phyloP scores from a whole-genome alignment of 1,140 invertebrate species.

The Holotrichia oblita region DNA sequence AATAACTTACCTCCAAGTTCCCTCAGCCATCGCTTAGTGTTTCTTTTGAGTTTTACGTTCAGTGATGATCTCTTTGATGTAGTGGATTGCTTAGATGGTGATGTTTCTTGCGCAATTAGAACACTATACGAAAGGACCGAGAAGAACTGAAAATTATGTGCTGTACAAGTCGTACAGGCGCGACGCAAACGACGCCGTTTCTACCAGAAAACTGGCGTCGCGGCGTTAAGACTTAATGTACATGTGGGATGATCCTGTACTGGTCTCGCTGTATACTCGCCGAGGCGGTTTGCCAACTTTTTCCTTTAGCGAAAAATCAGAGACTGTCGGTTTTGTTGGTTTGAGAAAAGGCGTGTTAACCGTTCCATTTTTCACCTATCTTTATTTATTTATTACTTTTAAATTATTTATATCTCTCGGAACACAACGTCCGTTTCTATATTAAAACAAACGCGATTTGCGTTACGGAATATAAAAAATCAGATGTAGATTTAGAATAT shows the following conservation, averaged over 20 bases:
- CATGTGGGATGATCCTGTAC: not conserved
- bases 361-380: constrained; percentile 19
- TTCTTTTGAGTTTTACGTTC: not conserved
- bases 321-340: not conserved
- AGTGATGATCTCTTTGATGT: not conserved
- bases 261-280: not conserved
- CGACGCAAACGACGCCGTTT: constrained; percentile 27
- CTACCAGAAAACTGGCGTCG: constrained; percentile 31
- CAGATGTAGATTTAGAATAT: not conserved
- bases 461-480: not conserved
- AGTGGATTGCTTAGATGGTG: not conserved
- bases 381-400: constrained; percentile 36
- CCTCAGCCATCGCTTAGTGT: not conserved
- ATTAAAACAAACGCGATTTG: not conserved
- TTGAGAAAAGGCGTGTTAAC: not conserved
- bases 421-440: not conserved
- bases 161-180: constrained; percentile 13
- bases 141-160: not conserved
- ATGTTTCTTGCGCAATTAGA: not conserved
- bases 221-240: constrained; percentile 20
- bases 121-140: constrained; percentile 6
- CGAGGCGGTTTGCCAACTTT: constrained; percentile 31
- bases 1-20: constrained; percentile 28
- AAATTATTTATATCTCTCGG: constrained; percentile 28
- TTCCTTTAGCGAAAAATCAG: not conserved